Base-by-base conservation (phyloP, 2,113 vertebrate genomes). In the Uria lomvia region DNA sequence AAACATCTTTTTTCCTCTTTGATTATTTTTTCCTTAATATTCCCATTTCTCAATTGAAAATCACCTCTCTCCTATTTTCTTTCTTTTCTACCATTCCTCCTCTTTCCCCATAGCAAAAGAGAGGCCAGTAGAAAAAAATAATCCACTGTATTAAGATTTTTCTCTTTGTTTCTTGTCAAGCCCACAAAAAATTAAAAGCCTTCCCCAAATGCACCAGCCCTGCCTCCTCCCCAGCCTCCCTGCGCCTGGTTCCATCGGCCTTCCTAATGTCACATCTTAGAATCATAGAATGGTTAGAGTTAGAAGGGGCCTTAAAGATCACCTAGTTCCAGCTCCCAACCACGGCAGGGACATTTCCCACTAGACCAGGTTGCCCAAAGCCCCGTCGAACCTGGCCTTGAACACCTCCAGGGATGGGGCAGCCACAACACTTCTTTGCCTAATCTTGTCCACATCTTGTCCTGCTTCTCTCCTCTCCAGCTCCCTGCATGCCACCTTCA, bases 231-330 rank as follows among this genome's bases (percentile, higher is more conserved):
- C n/a, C n/a, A 58, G 24, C 27, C 38, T n/a, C 42, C 45, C 43
- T 20, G 21, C 36, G 40, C 4, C 20, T 26, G 0, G 11, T 42
- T 58, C 79, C 76, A 56, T 12, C 0, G 0, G 12, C 16, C 38
- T 40, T n/a, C 58, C 56, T 18, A 53, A 24, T 1, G 18, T 3
- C 67, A 26, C 19, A 5, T 17, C 71, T 75, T 49, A 49, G 47
- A 49, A 49, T 22, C 47, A 49, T 5, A 49, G 47, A 49, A 49
- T 22, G 47, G 47, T 22, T 49, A 21, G 11, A 20, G 47, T 49
- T 22, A 22, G 47, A 49, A 49, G 47, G 47, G 47, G 22, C 21
- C 47, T 49, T 22, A 49, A 22, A 49, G 47, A 22, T 12, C 47
- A 49, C 6, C 11, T 11, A 22, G 47, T 49, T 12, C 47, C 47